Conservation (phyloP, 2,888 invertebrate genomes). For the Bombylius major region DNA sequence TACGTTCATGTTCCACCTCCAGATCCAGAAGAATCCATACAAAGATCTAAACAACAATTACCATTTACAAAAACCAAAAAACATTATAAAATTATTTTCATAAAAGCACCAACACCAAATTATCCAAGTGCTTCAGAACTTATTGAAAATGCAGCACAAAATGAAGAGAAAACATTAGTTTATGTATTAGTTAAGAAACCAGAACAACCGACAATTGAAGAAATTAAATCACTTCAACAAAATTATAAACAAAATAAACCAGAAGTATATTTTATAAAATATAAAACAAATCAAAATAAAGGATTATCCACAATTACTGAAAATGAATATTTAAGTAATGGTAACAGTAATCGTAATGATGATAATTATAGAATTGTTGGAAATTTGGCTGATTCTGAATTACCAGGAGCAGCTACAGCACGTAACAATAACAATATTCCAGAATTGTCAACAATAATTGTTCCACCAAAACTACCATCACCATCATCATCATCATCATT, state of each 20-base stretch:
- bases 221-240: conserved; percentile 41
- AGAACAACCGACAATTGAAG: conserved; percentile 43
- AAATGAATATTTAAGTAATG: no score
- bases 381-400: no score
- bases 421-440: no score
- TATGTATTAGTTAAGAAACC: neutral
- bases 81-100: conserved; percentile 45
- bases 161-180: neutral
- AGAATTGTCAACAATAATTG: no score
- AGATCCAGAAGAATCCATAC: neutral
- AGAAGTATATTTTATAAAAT: conserved; percentile 56
- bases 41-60: conserved; percentile 45
- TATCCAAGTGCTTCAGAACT: conserved; percentile 12
- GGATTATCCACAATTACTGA: no score
- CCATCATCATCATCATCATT: no score
- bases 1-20: conserved; percentile 77
- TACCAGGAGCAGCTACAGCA: no score
- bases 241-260: conserved; percentile 48
- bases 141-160: conserved; percentile 4
- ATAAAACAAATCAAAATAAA: conserved; percentile 44
- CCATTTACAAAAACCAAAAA: conserved; percentile 42
- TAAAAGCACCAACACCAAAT: neutral
- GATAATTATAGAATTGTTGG: no score
- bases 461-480: no score
- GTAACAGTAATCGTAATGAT: no score